Conservation (phyloP, 2,113 vertebrate genomes). For the Pluvialis apricaria region DNA sequence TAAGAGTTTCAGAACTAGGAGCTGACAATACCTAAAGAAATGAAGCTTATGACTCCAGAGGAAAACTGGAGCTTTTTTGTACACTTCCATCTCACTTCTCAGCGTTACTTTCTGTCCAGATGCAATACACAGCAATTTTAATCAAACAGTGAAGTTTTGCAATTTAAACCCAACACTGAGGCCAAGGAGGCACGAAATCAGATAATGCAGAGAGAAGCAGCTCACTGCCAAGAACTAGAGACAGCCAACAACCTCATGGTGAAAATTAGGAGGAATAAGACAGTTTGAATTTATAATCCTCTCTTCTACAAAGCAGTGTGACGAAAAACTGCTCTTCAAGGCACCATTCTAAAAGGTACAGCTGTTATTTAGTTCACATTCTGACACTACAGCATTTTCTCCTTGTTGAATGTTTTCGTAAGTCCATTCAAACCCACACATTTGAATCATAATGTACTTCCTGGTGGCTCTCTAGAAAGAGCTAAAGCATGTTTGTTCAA, state of each 20-base stretch:
- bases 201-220: neutral
- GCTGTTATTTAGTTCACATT: neutral
- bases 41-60: neutral
- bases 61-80: neutral
- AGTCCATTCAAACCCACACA: neutral
- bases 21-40: neutral
- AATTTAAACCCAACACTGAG: neutral
- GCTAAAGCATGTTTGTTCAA: neutral
- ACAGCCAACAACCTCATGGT: neutral
- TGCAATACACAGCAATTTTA: neutral
- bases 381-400: neutral
- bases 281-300: neutral
- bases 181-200: neutral
- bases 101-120: neutral
- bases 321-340: neutral
- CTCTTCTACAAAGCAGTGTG: neutral
- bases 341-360: neutral
- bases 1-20: neutral
- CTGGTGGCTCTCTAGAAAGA: neutral
- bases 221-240: neutral
- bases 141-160: neutral
- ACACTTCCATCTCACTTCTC: neutral
- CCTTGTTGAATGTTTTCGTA: neutral
- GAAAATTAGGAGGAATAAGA: neutral
- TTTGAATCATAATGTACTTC: neutral